These are phyloP conservation scores for Ursus arctos DNA, from an alignment of 2,113 vertebrate species.

Conservation along the genomic window DNA sequence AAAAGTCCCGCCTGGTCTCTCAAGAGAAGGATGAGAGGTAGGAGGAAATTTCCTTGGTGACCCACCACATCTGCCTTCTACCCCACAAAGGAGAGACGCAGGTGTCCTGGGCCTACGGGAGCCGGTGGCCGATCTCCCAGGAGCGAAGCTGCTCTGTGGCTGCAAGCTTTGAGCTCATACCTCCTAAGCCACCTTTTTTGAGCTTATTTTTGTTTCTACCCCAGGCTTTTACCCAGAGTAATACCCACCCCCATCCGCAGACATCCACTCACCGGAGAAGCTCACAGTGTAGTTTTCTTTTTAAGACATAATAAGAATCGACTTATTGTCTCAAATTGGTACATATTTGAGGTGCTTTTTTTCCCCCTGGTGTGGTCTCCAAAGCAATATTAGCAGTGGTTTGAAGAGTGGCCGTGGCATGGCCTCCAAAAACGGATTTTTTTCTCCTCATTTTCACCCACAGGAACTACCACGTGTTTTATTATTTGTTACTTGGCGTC, in stretches of 20 bases:
- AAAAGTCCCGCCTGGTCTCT: constrained; percentile 98
- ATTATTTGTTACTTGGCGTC: constrained; percentile 97
- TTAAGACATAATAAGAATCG: background rate
- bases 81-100: background rate
- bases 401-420: background rate
- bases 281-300: background rate
- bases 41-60: background rate
- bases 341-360: background rate
- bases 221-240: background rate
- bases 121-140: accelerated
- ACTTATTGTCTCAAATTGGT: background rate
- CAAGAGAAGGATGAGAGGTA: constrained; percentile 98
- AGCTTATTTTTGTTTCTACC: background rate
- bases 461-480: constrained; percentile 99
- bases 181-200: background rate
- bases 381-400: background rate
- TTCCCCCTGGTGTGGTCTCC: background rate
- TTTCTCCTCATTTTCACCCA: background rate
- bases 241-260: background rate
- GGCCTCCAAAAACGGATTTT: background rate
- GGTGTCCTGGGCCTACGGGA: background rate
- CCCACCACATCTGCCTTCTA: accelerated
- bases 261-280: background rate
- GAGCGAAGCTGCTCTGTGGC: background rate
- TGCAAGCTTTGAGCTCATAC: accelerated